These are phyloP conservation scores for Chanos chanos DNA, from an alignment of 2,797 vertebrate genomes.

Conservation along the genomic window DNA sequence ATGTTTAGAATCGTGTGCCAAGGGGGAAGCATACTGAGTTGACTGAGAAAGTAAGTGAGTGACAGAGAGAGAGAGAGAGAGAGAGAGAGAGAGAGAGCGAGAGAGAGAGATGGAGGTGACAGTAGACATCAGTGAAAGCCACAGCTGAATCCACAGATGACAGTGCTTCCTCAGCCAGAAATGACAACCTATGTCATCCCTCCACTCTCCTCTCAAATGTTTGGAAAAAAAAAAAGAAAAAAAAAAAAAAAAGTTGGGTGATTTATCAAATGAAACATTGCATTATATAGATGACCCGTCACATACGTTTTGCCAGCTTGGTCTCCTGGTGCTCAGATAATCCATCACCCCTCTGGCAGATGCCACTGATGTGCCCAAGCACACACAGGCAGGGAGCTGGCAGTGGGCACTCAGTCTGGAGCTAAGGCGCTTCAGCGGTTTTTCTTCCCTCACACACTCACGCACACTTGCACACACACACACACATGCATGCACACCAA, in stretches of 20 bases:
- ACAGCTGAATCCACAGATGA: constrained; percentile 16
- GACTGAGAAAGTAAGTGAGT: too few relatives aligned
- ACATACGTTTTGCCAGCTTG: not conserved
- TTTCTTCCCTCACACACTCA: too few relatives aligned
- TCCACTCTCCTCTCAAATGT: not conserved
- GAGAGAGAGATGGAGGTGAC: not conserved
- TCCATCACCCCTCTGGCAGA: not conserved
- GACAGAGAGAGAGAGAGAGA: not conserved
- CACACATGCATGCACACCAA: not conserved
- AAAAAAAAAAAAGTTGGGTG: not conserved
- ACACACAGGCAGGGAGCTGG: too few relatives aligned
- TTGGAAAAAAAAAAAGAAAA: too few relatives aligned
- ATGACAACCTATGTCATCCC: too few relatives aligned
- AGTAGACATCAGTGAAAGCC: not conserved
- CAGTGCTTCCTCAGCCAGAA: too few relatives aligned
- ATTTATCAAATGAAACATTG: not conserved
- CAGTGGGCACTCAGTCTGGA: too few relatives aligned
- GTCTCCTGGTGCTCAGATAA: not conserved
- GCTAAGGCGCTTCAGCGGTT: too few relatives aligned
- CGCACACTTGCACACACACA: not conserved
- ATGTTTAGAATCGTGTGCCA: too few relatives aligned
- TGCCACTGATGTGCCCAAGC: not conserved
- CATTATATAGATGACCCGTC: not conserved
- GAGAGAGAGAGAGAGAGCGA: not conserved
- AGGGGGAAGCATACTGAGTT: too few relatives aligned